These are phyloP conservation scores for Campopleginae sp. DNA, from an alignment of 2,888 invertebrate species.

Conservation along the genomic window DNA sequence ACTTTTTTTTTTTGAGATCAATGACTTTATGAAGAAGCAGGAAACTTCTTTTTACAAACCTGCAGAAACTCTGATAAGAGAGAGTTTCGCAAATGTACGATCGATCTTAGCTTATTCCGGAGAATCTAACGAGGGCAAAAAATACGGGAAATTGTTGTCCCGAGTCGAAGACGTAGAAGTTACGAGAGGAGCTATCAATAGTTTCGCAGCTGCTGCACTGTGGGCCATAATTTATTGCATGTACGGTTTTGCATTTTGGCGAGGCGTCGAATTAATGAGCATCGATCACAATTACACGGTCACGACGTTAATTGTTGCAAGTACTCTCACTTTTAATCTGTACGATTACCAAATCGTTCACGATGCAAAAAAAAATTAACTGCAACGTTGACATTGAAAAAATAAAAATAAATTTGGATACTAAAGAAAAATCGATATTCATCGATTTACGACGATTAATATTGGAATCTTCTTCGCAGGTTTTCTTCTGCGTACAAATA, in stretches of 20 bases:
- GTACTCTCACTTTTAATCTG: constrained; percentile 19
- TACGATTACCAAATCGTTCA: background rate
- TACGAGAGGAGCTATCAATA: constrained; percentile 47
- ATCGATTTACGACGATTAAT: background rate
- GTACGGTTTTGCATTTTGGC: constrained; percentile 66
- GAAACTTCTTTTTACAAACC: constrained; percentile 81
- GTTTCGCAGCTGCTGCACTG: constrained; percentile 54
- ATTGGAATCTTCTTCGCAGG: background rate
- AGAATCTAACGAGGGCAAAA: constrained; percentile 77
- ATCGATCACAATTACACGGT: constrained; percentile 59
- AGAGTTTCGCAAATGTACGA: constrained; percentile 79
- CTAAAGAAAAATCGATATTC: background rate
- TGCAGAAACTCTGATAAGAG: constrained; percentile 81
- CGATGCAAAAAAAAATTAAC: background rate
- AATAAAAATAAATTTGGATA: too few species aligned
- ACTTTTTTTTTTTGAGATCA: constrained; percentile 65
- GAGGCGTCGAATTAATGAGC: constrained; percentile 56
- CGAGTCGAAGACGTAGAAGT: constrained; percentile 54
- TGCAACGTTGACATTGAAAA: background rate
- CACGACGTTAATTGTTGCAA: constrained; percentile 59
- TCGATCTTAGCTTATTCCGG: constrained; percentile 82
- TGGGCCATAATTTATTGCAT: constrained; percentile 65
- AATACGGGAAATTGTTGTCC: constrained; percentile 36
- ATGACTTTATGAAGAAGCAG: constrained; percentile 67
- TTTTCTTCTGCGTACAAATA: constrained; percentile 66